A percentile compares a stretch with the other conserved stretches of the same genome.
phyloP scores from a whole-genome alignment of 2,888 invertebrate species.

The Operophtera brumata region DNA sequence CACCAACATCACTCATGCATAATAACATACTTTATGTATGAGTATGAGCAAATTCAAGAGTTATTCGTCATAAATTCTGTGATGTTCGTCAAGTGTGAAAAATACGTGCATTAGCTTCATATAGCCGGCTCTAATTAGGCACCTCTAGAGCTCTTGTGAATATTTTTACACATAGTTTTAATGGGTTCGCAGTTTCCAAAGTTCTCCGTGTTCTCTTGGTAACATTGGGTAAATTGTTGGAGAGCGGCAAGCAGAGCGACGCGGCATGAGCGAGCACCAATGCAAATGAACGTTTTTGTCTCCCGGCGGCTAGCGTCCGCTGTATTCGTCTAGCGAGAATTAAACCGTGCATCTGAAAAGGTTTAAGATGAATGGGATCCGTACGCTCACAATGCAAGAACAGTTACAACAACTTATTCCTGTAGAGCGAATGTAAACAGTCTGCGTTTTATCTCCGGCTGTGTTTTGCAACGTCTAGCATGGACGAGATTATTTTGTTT shows the following conservation, averaged over 20 bases:
- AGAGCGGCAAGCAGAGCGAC: constrained; percentile 35
- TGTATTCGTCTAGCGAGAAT: constrained; percentile 68
- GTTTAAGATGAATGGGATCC: constrained; percentile 72
- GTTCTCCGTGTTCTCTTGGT: constrained; percentile 55
- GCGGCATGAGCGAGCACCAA: constrained; percentile 48
- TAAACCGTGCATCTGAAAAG: constrained; percentile 72
- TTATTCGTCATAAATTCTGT: too few relatives aligned
- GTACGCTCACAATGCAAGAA: constrained; percentile 69
- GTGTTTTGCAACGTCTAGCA: constrained; percentile 43
- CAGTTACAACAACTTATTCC: constrained; percentile 72
- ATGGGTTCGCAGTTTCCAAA: constrained; percentile 59
- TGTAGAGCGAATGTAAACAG: constrained; percentile 63
- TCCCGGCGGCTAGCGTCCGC: constrained; percentile 39
- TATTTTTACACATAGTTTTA: constrained; percentile 59
- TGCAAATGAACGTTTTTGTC: constrained; percentile 75
- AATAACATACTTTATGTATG: too few relatives aligned
- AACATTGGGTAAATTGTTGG: constrained; percentile 69
- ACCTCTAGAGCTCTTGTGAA: constrained; percentile 46
- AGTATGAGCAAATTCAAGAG: too few relatives aligned
- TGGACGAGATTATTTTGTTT: constrained; percentile 34
- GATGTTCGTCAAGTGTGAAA: constrained; percentile 18
- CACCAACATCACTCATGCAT: constrained; percentile 22
- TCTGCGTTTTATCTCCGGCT: constrained; percentile 57
- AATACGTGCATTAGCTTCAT: constrained; percentile 22
- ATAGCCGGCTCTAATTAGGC: constrained; percentile 54